Conservation (phyloP, 2,888 invertebrate genomes). For the Andrena camellia region DNA sequence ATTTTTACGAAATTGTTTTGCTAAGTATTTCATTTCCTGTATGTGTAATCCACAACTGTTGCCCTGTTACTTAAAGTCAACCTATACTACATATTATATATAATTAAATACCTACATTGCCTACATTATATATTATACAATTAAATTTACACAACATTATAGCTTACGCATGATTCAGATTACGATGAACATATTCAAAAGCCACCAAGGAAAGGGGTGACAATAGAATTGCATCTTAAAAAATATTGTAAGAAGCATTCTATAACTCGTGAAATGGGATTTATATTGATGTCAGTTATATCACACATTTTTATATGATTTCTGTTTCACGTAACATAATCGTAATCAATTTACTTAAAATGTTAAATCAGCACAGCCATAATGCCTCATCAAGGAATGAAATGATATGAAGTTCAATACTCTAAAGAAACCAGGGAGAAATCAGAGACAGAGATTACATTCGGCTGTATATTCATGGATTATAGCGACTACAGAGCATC, state of each 20-base stretch:
- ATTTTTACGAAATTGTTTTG: no score
- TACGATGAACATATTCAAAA: no score
- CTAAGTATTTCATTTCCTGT: no score
- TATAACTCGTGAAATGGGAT: not conserved
- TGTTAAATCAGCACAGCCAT: not conserved
- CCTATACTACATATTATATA: no score
- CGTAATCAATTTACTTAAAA: not conserved
- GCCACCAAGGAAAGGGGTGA: no score
- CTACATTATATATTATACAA: no score
- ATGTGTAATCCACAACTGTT: no score
- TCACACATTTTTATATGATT: not conserved
- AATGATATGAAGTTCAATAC: slow-evolving; percentile 14
- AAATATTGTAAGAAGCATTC: not conserved
- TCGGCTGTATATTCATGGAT: slow-evolving; percentile 34
- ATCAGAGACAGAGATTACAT: slow-evolving; percentile 44
- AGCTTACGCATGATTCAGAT: no score
- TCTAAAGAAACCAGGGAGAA: slow-evolving; percentile 16
- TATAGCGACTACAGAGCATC: slow-evolving; percentile 25
- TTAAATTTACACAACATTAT: no score
- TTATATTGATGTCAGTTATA: not conserved
- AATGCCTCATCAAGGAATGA: slow-evolving; percentile 6
- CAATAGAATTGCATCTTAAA: no score
- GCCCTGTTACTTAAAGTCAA: no score
- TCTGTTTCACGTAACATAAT: not conserved
- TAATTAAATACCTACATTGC: no score